These are phyloP conservation scores for Hapalemur alaotrensis DNA, from an alignment of 2,797 vertebrate species.

Conservation along the genomic window DNA sequence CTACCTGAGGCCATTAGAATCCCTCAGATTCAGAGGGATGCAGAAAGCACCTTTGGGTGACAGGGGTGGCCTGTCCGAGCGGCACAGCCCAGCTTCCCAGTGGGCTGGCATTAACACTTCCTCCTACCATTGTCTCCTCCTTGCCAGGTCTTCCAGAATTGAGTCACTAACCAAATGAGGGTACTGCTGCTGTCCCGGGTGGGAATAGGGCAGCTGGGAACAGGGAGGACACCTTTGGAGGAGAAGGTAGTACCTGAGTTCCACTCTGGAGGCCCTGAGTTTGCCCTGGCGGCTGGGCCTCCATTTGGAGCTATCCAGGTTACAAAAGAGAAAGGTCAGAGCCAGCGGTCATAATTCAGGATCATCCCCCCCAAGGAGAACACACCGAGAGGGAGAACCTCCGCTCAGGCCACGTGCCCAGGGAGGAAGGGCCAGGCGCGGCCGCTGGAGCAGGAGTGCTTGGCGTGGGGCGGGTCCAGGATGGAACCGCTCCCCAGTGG, in stretches of 20 bases:
- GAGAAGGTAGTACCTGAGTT: not conserved
- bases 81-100: not conserved
- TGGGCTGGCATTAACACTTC: not conserved
- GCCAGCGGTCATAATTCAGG: not conserved
- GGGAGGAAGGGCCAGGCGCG: accelerated
- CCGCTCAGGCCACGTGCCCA: accelerated
- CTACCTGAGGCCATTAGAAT: not conserved
- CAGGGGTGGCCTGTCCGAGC: not conserved
- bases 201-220: not conserved
- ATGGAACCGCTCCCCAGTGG: not conserved
- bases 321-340: not conserved
- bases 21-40: too few species aligned
- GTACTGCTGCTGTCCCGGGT: not conserved
- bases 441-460: too few species aligned
- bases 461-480: accelerated
- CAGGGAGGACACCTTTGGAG: not conserved
- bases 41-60: not conserved
- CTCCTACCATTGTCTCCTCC: not conserved
- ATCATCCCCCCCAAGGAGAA: not conserved
- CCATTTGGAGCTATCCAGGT: not conserved
- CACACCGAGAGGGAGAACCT: not conserved
- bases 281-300: not conserved
- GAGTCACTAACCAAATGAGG: not conserved
- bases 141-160: not conserved
- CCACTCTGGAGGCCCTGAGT: not conserved